Percentiles rank a stretch among this genome's conserved stretches.
phyloP scores from a whole-genome alignment of 30 jellyfish, hydroid and myxozoan species.

The Catostylus mosaicus region DNA sequence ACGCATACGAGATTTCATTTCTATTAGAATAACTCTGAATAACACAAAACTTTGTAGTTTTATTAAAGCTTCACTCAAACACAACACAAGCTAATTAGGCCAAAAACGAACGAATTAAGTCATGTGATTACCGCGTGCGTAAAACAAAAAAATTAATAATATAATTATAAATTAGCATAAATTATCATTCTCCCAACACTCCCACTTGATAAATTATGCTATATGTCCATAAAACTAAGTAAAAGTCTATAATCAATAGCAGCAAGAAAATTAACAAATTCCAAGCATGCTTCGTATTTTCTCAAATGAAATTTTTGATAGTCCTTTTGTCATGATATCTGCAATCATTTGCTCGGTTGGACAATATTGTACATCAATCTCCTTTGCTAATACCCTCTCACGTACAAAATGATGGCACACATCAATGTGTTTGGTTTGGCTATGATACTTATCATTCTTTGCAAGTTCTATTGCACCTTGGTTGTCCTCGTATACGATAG shows the following conservation, averaged over 20 bases:
- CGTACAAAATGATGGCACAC: background rate
- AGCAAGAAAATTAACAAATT: too few relatives aligned
- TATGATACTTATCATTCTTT: background rate
- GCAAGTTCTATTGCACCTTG: background rate
- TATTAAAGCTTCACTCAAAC: too few relatives aligned
- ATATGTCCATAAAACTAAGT: background rate
- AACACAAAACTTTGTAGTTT: too few relatives aligned
- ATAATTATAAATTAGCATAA: too few relatives aligned
- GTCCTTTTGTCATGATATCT: background rate
- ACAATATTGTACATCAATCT: background rate
- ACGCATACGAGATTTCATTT: constrained; percentile 73
- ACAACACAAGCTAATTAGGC: too few relatives aligned
- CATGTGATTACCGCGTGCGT: too few relatives aligned
- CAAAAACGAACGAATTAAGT: too few relatives aligned
- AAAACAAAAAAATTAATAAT: too few relatives aligned
- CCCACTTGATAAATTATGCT: background rate
- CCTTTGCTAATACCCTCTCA: background rate
- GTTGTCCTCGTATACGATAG: background rate
- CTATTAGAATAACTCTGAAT: too few relatives aligned
- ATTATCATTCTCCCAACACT: background rate
- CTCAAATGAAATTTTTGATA: background rate
- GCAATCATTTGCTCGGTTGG: background rate
- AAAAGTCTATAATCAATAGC: background rate
- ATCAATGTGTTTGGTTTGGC: background rate
- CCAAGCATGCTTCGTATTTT: background rate